These are phyloP conservation scores for Dendrocincla tyrannina DNA, from an alignment of 2,797 vertebrate species.

Conservation along the genomic window DNA sequence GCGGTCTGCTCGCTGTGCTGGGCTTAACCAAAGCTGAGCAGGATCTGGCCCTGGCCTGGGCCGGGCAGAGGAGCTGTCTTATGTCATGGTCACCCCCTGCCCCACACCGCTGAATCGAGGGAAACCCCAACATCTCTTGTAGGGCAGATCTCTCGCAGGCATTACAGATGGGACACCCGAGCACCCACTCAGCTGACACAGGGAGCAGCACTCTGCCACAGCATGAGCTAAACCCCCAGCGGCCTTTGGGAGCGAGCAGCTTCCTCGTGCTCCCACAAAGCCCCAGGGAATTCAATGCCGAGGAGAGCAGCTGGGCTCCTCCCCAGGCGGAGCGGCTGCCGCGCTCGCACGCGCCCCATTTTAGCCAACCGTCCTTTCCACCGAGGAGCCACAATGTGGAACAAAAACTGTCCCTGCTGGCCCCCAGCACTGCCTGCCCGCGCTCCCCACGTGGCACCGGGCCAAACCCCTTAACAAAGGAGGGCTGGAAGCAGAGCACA, in stretches of 20 bases:
- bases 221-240: neutral
- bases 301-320: slow-evolving; percentile 3
- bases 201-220: neutral
- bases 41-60: neutral
- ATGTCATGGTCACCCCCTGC: neutral
- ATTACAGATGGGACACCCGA: accelerated
- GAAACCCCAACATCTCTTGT: accelerated
- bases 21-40: neutral
- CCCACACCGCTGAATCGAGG: accelerated
- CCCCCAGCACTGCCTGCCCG: slow-evolving; percentile 1
- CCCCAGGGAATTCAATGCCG: neutral
- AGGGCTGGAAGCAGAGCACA: neutral
- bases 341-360: neutral
- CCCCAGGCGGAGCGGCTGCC: neutral
- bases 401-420: neutral
- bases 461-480: slow-evolving; percentile 30
- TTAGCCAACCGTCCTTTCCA: neutral
- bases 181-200: neutral
- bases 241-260: neutral
- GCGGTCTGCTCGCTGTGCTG: neutral
- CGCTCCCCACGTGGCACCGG: neutral
- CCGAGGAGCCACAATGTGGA: neutral
- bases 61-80: neutral
- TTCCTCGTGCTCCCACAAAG: neutral
- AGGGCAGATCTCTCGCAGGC: accelerated